phyloP scores from a whole-genome alignment of 2,888 invertebrate species.

The Yponomeuta malinellus region DNA sequence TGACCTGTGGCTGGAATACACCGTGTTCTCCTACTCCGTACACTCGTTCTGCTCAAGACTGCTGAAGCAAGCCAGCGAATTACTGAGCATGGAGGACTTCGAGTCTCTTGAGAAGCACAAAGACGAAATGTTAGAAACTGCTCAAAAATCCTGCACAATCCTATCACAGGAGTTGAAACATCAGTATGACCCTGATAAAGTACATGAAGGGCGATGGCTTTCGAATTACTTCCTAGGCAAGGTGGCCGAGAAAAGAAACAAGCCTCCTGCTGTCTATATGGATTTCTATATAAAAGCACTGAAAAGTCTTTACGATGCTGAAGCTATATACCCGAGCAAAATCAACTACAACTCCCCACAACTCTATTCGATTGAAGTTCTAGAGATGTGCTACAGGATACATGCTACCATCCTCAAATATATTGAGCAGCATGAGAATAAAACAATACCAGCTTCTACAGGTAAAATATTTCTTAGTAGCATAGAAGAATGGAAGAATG shows the following conservation, averaged over 20 bases:
- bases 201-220: slow-evolving; percentile 92
- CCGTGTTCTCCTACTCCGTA: slow-evolving; percentile 91
- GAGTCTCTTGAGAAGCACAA: slow-evolving; percentile 85
- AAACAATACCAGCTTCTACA: slow-evolving; percentile 75
- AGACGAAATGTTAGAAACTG: slow-evolving; percentile 85
- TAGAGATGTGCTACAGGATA: slow-evolving; percentile 90
- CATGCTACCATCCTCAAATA: slow-evolving; percentile 93
- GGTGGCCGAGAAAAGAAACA: slow-evolving; percentile 90
- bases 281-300: slow-evolving; percentile 88
- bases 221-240: slow-evolving; percentile 97
- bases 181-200: slow-evolving; percentile 68
- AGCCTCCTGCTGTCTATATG: slow-evolving; percentile 83
- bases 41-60: slow-evolving; percentile 93
- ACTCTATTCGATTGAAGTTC: slow-evolving; percentile 88
- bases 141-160: slow-evolving; percentile 85
- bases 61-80: slow-evolving; percentile 87
- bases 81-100: slow-evolving; percentile 83
- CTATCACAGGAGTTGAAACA: slow-evolving; percentile 78
- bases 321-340: slow-evolving; percentile 89
- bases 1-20: slow-evolving; percentile 93
- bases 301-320: slow-evolving; percentile 84
- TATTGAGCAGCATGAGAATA: slow-evolving; percentile 85
- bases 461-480: slow-evolving; percentile 77
- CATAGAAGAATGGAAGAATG: slow-evolving; percentile 67
- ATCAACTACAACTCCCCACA: slow-evolving; percentile 91